Conservation (phyloP, 2,797 vertebrate genomes). For the Pangasius larnaudii region DNA sequence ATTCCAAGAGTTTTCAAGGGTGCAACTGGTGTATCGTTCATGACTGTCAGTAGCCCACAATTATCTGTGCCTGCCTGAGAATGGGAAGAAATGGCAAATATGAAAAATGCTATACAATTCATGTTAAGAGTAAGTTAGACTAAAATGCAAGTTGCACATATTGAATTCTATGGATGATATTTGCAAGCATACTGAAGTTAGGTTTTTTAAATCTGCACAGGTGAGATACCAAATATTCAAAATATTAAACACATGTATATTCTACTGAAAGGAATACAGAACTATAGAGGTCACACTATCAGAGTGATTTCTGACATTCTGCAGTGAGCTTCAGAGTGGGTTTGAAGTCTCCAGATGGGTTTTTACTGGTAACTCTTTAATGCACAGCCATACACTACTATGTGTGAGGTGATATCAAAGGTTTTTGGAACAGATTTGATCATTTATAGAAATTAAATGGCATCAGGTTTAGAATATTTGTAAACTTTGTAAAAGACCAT, state of each 20-base stretch:
- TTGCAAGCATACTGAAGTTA: too few species aligned
- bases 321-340: background rate
- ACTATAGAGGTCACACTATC: background rate
- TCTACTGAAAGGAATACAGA: background rate
- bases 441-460: background rate
- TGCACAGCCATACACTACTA: background rate
- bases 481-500: background rate
- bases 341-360: background rate
- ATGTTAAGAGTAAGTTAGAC: background rate
- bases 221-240: background rate
- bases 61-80: background rate
- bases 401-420: background rate
- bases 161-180: background rate
- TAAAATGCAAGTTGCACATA: background rate
- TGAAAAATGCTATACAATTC: background rate
- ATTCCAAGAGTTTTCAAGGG: background rate
- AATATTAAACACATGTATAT: background rate
- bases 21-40: background rate
- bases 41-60: background rate
- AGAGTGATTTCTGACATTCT: background rate
- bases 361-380: background rate
- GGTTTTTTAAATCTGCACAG: background rate
- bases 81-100: background rate
- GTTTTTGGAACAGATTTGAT: background rate
- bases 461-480: background rate